These are phyloP conservation scores for Myrmophylax atrothorax DNA, from an alignment of 2,113 vertebrate genomes.

Conservation along the genomic window DNA sequence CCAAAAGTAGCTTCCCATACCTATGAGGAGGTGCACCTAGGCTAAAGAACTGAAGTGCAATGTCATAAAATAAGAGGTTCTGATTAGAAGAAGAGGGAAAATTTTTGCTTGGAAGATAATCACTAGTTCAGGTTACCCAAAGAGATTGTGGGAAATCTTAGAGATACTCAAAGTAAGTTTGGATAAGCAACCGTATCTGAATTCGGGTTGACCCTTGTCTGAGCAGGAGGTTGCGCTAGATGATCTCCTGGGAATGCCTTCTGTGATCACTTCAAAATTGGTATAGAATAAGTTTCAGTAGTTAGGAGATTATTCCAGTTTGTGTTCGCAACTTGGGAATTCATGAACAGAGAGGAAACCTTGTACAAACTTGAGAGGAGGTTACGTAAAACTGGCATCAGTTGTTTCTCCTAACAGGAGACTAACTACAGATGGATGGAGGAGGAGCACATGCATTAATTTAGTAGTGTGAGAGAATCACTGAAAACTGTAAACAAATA, in stretches of 20 bases:
- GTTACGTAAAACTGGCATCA: not conserved
- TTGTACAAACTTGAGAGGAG: not conserved
- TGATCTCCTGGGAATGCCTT: not conserved
- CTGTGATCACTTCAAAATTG: not conserved
- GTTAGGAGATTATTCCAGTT: not conserved
- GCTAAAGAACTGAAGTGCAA: not conserved
- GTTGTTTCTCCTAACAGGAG: not conserved
- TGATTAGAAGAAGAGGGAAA: not conserved
- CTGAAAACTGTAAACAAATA: conserved; percentile 7
- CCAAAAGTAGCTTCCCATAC: not conserved
- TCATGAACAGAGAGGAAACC: not conserved
- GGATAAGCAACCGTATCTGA: not conserved
- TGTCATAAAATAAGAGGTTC: not conserved
- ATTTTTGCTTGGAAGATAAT: not conserved
- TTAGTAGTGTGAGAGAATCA: not conserved
- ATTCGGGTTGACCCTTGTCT: not conserved
- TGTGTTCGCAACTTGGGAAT: not conserved
- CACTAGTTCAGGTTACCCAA: not conserved
- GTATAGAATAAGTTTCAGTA: not conserved
- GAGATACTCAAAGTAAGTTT: not conserved
- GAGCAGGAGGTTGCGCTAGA: not conserved
- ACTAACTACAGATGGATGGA: not conserved
- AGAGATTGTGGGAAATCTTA: not conserved
- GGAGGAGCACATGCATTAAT: not conserved
- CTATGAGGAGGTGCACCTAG: not conserved